A percentile compares a stretch with the other conserved stretches of the same genome.
phyloP scores from a whole-genome alignment of 2,888 invertebrate species.

The Alcis repandata region DNA sequence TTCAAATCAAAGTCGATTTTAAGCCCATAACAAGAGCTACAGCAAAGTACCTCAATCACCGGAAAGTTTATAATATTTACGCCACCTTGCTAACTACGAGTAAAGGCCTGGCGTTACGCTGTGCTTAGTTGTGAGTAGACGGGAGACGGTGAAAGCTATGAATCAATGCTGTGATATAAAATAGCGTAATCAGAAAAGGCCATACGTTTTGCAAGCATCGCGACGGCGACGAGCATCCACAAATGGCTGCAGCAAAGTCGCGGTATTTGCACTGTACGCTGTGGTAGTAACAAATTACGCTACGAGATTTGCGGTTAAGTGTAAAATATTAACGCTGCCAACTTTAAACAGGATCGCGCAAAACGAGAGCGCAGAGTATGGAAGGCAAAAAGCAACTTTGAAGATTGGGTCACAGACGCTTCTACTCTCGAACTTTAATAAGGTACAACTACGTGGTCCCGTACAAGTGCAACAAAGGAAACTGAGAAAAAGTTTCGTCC shows the following conservation, averaged over 20 bases:
- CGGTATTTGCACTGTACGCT: slow-evolving; percentile 57
- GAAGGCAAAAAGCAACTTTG: slow-evolving; percentile 39
- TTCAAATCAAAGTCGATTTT: too few relatives aligned
- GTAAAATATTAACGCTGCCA: slow-evolving; percentile 51
- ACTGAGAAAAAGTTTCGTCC: slow-evolving; percentile 39
- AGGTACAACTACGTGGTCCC: slow-evolving; percentile 39
- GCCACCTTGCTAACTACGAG: too few relatives aligned
- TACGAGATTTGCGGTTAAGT: slow-evolving; percentile 50
- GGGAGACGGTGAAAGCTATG: too few relatives aligned
- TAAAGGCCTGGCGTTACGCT: too few relatives aligned
- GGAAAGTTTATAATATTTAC: too few relatives aligned
- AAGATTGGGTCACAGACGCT: slow-evolving; percentile 44
- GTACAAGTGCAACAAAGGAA: slow-evolving; percentile 43
- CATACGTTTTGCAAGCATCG: slow-evolving; percentile 55
- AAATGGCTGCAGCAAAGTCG: slow-evolving; percentile 61
- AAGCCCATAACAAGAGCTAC: too few relatives aligned
- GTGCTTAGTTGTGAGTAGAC: too few relatives aligned
- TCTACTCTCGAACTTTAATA: slow-evolving; percentile 44
- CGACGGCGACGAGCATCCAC: slow-evolving; percentile 56
- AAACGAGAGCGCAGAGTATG: slow-evolving; percentile 37
- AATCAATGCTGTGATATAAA: not conserved
- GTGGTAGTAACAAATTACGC: slow-evolving; percentile 60
- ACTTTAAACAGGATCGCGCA: slow-evolving; percentile 36
- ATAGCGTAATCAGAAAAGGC: not conserved
- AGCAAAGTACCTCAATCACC: too few relatives aligned